Conservation (phyloP, 2,888 invertebrate genomes). For the Leptopterna dolabrata region DNA sequence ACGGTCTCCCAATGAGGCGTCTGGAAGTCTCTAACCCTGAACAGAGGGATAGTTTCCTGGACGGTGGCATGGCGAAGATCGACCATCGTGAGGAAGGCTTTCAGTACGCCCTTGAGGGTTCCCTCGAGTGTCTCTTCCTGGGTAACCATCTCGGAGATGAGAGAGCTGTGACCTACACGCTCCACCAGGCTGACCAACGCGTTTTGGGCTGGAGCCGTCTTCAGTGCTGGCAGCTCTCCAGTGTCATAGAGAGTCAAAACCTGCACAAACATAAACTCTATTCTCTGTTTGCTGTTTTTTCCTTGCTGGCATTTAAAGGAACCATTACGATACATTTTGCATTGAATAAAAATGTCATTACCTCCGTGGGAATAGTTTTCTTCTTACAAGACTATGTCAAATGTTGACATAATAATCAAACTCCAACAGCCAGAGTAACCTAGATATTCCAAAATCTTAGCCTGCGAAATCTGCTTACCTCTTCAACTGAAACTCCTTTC, state of each 20-base stretch:
- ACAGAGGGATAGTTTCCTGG: slow-evolving; percentile 85
- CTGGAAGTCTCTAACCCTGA: slow-evolving; percentile 86
- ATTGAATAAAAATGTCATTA: too few relatives aligned
- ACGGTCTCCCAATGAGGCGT: slow-evolving; percentile 83
- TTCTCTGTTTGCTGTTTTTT: background rate
- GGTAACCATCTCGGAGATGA: slow-evolving; percentile 84
- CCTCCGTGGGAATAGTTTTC: too few relatives aligned
- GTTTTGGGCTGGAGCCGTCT: slow-evolving; percentile 84
- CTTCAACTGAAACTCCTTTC: slow-evolving; percentile 79
- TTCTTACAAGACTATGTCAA: too few relatives aligned
- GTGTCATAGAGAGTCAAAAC: slow-evolving; percentile 75
- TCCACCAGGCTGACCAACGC: slow-evolving; percentile 87
- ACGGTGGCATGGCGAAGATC: slow-evolving; percentile 83
- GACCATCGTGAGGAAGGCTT: slow-evolving; percentile 87
- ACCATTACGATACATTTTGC: too few relatives aligned
- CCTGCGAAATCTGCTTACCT: too few relatives aligned
- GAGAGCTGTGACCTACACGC: slow-evolving; percentile 82
- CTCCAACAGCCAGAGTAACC: too few relatives aligned
- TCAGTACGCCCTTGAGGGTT: slow-evolving; percentile 82
- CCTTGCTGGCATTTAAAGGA: background rate
- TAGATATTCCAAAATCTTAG: too few relatives aligned
- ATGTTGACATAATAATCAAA: too few relatives aligned
- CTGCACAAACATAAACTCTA: slow-evolving; percentile 47
- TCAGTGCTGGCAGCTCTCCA: slow-evolving; percentile 81
- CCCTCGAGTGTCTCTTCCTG: slow-evolving; percentile 85